A percentile compares a stretch with the other conserved stretches of the same genome.
Evolutionary conservation across 2,888 invertebrate genomes (phyloP).

Genomic region (Rhamnusium bicolor): DNA sequence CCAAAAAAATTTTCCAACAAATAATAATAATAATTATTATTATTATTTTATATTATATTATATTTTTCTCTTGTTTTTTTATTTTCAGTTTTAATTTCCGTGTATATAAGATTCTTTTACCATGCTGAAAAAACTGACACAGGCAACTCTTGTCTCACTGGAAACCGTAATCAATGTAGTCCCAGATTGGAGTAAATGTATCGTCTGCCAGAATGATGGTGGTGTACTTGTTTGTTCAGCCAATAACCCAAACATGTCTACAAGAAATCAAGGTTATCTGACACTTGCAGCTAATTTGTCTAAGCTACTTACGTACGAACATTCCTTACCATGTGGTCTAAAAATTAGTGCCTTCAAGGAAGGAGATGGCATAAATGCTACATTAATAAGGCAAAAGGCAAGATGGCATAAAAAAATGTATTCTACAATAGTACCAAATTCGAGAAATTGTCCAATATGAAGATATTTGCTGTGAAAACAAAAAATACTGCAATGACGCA

Average conservation of each 20-base stretch:
- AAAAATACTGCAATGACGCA: too few species aligned
- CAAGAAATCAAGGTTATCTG: background rate
- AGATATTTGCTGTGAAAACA: too few species aligned
- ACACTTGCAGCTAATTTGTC: background rate
- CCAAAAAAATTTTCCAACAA: too few species aligned
- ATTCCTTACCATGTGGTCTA: background rate
- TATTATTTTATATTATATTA: too few species aligned
- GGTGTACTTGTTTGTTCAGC: background rate
- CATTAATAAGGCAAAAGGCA: too few species aligned
- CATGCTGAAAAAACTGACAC: background rate
- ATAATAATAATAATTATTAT: too few species aligned
- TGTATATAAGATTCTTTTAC: background rate
- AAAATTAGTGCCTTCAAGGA: too few species aligned
- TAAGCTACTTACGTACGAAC: background rate
- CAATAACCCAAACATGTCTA: background rate
- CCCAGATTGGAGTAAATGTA: background rate
- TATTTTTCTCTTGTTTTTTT: too few species aligned
- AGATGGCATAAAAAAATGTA: too few species aligned
- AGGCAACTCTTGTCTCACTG: background rate
- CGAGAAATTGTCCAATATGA: too few species aligned
- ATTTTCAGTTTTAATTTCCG: background rate
- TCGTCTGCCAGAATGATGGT: background rate
- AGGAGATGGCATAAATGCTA: too few species aligned
- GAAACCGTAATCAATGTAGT: background rate
- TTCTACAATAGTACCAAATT: too few species aligned